These are phyloP conservation scores for Perodicticus potto DNA, from an alignment of 2,797 vertebrate genomes.

Conservation along the genomic window DNA sequence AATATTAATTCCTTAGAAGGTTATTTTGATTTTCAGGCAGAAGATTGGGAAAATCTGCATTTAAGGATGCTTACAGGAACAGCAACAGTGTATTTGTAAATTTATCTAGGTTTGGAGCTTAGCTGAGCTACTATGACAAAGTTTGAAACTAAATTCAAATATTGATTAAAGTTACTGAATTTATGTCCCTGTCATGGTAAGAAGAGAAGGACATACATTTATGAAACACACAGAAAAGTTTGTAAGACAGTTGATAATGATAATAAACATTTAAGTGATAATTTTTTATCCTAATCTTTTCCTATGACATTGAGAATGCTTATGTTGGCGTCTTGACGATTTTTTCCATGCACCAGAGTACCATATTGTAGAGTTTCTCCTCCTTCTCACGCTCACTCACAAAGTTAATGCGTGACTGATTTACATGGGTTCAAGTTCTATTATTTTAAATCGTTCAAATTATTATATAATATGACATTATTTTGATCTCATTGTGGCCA, in stretches of 20 bases:
- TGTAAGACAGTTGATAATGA: not conserved
- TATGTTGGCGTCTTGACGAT: conserved; percentile 12
- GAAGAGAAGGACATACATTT: not conserved
- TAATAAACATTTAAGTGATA: not conserved
- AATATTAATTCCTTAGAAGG: not conserved
- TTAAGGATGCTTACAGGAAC: not conserved
- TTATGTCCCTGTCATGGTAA: not conserved
- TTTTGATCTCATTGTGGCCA: conserved; percentile 44
- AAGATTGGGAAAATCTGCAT: not conserved
- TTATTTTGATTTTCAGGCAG: not conserved
- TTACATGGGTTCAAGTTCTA: conserved; percentile 67
- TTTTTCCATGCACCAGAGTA: not conserved
- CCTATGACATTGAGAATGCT: not conserved
- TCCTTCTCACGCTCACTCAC: too few relatives aligned
- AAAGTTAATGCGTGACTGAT: conserved; percentile 65
- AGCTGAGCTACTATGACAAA: not conserved
- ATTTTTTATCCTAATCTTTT: conserved; percentile 60
- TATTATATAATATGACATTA: conserved; percentile 66
- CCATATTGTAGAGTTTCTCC: conserved; percentile 41
- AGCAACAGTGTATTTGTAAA: not conserved
- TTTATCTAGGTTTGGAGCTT: not conserved
- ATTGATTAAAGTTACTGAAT: not conserved
- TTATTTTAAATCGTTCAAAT: conserved; percentile 77
- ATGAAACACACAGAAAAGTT: not conserved
- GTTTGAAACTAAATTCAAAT: not conserved